Evolutionary conservation across 1,140 invertebrate species (phyloP), one percentile per base, ranked within the genome.

Genomic region (Danaus plexippus): DNA sequence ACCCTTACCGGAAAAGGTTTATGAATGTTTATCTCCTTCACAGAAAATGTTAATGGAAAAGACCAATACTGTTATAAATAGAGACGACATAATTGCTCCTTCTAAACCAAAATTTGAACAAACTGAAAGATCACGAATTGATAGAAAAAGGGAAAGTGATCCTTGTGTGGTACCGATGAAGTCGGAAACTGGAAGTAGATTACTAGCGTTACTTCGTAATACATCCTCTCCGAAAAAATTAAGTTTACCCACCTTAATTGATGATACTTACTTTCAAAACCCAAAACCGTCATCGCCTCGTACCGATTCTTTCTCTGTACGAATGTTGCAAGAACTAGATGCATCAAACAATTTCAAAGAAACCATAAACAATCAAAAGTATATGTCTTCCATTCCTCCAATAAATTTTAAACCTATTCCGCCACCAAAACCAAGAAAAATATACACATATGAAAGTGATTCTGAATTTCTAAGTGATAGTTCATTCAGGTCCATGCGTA

Each of bases 21-120:
- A 93, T 40, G 85, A 93, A 0, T 94, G 92, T 71, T 79, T 94
- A 9, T 94, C 93, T 0, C 93, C 93, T 0, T 91, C 90, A 0
- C 93, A 94, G 68, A 91, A 90, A 66, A 84, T 88, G 48, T 69
- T 88, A 22, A 82, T 89, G 59, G 88, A 85, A 59, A 83, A 75
- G 64, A 87, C 81, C 12, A 85, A 87, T 49, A 78, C 87, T 10
- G 69, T 87, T n/a, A 51, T 59, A 47, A 43, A 15, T 45, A 43
- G 13, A 32, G 50, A 50, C 47, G 41, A 61, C 22, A 50, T 57
- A 13, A 12, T 22, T 13, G 5, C 22, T 32, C 22, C 22, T 32
- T 6, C 22, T 32, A 32, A 32, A 32, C 22, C 22, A 32, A 32
- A 32, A 32, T 32, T 32, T 32, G 22, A 32, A 32, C 22, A 32